phyloP scores from a whole-genome alignment of 2,797 vertebrate species.

The Sebastes vulpes region DNA sequence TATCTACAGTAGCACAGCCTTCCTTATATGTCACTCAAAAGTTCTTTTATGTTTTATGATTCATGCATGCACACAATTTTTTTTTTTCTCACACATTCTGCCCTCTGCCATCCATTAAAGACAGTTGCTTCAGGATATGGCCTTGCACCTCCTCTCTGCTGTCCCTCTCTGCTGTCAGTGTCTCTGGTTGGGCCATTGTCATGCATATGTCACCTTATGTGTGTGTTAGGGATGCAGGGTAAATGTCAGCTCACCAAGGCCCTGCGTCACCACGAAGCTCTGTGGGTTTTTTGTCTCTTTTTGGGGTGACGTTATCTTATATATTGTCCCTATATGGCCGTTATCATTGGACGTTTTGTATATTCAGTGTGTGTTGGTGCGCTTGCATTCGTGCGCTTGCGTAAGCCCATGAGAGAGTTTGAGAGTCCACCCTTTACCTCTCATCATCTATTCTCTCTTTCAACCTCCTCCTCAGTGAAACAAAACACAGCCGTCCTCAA shows the following conservation, averaged over 20 bases:
- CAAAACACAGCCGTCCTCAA: slow-evolving; percentile 52
- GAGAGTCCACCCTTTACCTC: neutral
- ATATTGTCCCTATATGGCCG: slow-evolving; percentile 2
- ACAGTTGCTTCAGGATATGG: slow-evolving; percentile 48
- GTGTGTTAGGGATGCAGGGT: slow-evolving; percentile 22
- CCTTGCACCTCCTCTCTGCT: slow-evolving; percentile 33
- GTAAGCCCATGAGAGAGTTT: neutral
- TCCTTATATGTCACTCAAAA: slow-evolving; percentile 68
- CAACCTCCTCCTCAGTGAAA: slow-evolving; percentile 31
- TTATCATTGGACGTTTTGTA: neutral
- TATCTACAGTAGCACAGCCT: slow-evolving; percentile 73
- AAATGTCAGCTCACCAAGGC: slow-evolving; percentile 66
- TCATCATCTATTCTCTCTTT: slow-evolving; percentile 21
- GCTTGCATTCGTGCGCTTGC: neutral
- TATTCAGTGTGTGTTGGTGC: neutral
- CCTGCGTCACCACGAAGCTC: slow-evolving; percentile 13
- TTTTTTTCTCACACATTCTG: slow-evolving; percentile 25
- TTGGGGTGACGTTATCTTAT: slow-evolving; percentile 12
- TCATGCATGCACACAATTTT: slow-evolving; percentile 9
- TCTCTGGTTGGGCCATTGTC: slow-evolving; percentile 64
- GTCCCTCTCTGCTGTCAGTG: slow-evolving; percentile 32
- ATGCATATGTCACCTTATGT: slow-evolving; percentile 67
- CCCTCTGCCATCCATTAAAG: slow-evolving; percentile 50
- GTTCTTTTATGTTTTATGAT: slow-evolving; percentile 69
- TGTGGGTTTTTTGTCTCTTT: slow-evolving; percentile 30